These are phyloP conservation scores for Chloroclysta siterata DNA, from an alignment of 2,888 invertebrate species.

Conservation along the genomic window DNA sequence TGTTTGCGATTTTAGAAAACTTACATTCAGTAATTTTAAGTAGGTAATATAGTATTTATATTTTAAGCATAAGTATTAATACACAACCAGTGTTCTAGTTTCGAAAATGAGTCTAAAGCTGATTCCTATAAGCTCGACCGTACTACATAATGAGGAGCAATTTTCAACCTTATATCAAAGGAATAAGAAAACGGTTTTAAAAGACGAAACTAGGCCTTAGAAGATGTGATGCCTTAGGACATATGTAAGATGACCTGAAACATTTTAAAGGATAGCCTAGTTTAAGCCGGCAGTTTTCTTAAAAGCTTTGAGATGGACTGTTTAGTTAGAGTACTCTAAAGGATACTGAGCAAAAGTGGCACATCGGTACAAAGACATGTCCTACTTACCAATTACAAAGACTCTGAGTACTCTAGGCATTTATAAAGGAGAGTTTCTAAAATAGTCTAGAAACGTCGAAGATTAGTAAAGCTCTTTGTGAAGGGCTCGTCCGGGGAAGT, in stretches of 20 bases:
- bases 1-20: no score
- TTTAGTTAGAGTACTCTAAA: conserved; percentile 4
- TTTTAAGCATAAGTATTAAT: no score
- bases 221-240: conserved; percentile 18
- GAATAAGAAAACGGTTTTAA: background rate
- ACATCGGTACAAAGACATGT: background rate
- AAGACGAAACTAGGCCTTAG: conserved; percentile 4
- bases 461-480: no score
- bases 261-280: conserved; percentile 18
- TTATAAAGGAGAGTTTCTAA: no score
- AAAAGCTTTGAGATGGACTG: conserved; percentile 3
- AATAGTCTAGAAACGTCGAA: no score
- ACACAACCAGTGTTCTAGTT: background rate
- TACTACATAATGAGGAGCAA: background rate
- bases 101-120: background rate
- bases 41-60: no score
- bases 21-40: no score
- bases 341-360: conserved; percentile 11
- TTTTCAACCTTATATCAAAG: conserved; percentile 1
- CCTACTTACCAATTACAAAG: background rate
- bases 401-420: background rate
- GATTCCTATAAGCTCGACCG: background rate
- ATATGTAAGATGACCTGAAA: conserved; percentile 19
- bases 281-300: background rate
- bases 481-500: no score